Evolutionary conservation across 2,888 invertebrate genomes (phyloP).

Genomic region (Sylvicola fuscatus): DNA sequence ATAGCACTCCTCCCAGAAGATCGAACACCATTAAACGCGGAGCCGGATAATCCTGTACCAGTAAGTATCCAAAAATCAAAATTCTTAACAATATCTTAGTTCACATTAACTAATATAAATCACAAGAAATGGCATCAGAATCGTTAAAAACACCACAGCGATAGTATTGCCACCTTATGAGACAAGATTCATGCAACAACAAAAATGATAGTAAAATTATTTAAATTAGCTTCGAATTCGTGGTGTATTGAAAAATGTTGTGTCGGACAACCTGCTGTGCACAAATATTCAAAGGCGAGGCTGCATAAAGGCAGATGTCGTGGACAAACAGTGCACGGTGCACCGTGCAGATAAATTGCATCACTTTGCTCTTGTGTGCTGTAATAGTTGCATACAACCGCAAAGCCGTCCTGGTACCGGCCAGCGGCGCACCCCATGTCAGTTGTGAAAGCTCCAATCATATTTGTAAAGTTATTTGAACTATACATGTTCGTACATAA

Average conservation of each 20-base stretch:
- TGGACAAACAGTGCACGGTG: conserved; percentile 8
- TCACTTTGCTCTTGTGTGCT: neutral
- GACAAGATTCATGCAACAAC: neutral
- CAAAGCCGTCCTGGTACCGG: conserved; percentile 6
- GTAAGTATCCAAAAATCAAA: conserved; percentile 16
- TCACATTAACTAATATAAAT: too few species aligned
- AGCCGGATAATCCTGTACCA: conserved; percentile 28
- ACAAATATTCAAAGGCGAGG: conserved; percentile 7
- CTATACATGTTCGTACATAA: too few species aligned
- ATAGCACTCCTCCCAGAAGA: conserved; percentile 18
- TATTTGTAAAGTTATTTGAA: conserved; percentile 8
- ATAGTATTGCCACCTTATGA: neutral
- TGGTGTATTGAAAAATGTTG: too few species aligned
- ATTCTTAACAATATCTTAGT: too few species aligned
- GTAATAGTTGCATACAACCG: conserved; percentile 9
- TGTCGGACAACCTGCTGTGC: conserved; percentile 5
- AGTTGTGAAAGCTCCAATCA: neutral
- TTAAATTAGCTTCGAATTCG: neutral
- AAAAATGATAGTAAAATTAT: neutral
- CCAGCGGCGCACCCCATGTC: neutral
- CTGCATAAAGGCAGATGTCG: conserved; percentile 7
- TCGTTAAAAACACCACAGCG: too few species aligned
- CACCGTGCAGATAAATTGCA: conserved; percentile 5
- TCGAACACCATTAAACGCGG: conserved; percentile 22
- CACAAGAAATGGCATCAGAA: too few species aligned